Percentiles rank a stretch among this genome's conserved stretches.
phyloP scores from a whole-genome alignment of 1,140 invertebrate species.

The Watersipora subatra region DNA sequence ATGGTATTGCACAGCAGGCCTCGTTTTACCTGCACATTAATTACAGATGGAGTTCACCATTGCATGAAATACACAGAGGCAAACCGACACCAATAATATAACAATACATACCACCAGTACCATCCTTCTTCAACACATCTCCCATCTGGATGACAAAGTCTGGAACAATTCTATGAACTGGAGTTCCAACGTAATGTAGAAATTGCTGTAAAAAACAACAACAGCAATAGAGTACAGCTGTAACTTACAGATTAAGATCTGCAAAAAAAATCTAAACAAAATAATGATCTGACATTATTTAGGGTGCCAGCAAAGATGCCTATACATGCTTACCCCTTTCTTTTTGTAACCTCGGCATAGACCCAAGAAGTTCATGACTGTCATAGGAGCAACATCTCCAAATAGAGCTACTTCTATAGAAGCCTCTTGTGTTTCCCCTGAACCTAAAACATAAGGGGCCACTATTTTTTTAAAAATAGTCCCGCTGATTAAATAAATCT shows the following conservation, averaged over 20 bases:
- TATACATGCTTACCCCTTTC: conserved; percentile 21
- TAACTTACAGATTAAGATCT: not conserved
- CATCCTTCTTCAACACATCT: conserved; percentile 38
- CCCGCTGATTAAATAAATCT: too few relatives aligned
- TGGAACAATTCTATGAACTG: conserved; percentile 36
- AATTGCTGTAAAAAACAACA: conserved; percentile 11
- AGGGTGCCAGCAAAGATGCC: too few relatives aligned
- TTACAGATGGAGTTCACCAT: too few relatives aligned
- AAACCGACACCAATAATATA: too few relatives aligned
- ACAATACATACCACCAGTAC: conserved; percentile 36
- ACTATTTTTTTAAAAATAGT: too few relatives aligned
- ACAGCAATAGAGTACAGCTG: not conserved
- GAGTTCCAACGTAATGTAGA: conserved; percentile 26
- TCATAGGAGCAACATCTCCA: conserved; percentile 37
- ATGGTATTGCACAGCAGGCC: too few relatives aligned
- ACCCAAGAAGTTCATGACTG: conserved; percentile 34
- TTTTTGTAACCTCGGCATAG: conserved; percentile 30
- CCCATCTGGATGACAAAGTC: conserved; percentile 43
- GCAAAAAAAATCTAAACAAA: too few relatives aligned
- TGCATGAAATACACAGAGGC: too few relatives aligned
- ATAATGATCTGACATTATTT: too few relatives aligned
- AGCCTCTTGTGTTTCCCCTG: not conserved
- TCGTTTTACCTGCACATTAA: too few relatives aligned
- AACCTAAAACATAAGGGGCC: too few relatives aligned
- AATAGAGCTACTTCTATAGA: conserved; percentile 29